Conservation (phyloP, 2,888 invertebrate species). For the Tetanocera ferruginea region DNA sequence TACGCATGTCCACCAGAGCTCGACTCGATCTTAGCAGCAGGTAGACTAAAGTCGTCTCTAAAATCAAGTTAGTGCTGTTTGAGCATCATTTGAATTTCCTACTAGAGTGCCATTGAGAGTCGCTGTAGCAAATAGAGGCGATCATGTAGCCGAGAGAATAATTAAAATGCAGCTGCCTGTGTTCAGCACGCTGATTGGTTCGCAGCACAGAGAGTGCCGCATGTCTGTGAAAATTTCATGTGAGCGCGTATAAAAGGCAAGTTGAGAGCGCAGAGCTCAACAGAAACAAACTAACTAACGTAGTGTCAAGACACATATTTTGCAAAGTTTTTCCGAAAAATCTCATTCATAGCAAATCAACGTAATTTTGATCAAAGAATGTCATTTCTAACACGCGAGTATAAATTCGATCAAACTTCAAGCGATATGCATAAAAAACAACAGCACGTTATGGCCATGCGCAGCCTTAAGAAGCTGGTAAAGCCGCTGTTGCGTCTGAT, state of each 20-base stretch:
- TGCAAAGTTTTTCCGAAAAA: constrained; percentile 6
- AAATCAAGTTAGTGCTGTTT: neutral
- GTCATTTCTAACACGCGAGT: constrained; percentile 66
- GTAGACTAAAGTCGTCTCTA: too few species aligned
- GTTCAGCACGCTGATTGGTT: constrained; percentile 51
- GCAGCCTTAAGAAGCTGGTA: constrained; percentile 63
- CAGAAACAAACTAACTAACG: constrained; percentile 56
- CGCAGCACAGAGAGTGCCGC: constrained; percentile 7
- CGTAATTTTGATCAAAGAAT: constrained; percentile 40
- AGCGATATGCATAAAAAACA: constrained; percentile 59
- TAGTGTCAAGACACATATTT: constrained; percentile 45
- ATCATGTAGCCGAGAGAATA: neutral
- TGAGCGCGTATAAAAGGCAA: constrained; percentile 55
- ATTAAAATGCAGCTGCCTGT: constrained; percentile 57
- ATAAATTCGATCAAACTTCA: constrained; percentile 61
- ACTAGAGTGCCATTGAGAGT: neutral
- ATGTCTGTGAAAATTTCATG: neutral
- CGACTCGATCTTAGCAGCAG: too few species aligned
- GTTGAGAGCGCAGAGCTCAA: constrained; percentile 41
- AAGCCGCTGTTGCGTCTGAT: constrained; percentile 65
- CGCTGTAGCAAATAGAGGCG: neutral
- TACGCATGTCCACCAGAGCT: neutral
- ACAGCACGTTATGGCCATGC: constrained; percentile 64
- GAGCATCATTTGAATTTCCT: neutral
- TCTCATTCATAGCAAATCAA: neutral